Evolutionary conservation across 2,113 vertebrate genomes (phyloP).

Genomic region (Amblyopsis rosae): DNA sequence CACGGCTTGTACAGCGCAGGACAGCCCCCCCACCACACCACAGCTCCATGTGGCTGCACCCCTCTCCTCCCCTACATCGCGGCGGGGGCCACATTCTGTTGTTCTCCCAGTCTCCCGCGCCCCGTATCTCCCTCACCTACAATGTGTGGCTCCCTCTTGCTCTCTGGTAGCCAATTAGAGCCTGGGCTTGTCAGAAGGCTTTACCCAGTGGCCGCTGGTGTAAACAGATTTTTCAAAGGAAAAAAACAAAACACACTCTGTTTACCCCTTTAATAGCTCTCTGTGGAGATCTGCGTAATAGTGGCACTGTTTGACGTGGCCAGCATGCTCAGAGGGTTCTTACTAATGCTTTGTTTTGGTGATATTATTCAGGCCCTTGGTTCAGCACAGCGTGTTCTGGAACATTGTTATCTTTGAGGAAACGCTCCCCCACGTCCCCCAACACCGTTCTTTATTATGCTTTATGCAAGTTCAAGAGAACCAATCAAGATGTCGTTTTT

Average conservation of each 20-base stretch:
- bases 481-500: slow-evolving; percentile 36
- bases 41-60: slow-evolving; percentile 59
- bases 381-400: slow-evolving; percentile 33
- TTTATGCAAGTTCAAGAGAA: slow-evolving; percentile 38
- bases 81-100: background rate
- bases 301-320: slow-evolving; percentile 26
- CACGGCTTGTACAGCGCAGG: slow-evolving; percentile 47
- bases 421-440: slow-evolving; percentile 1
- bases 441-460: slow-evolving; percentile 17
- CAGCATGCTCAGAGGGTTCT: slow-evolving; percentile 27
- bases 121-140: background rate
- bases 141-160: slow-evolving; percentile 38
- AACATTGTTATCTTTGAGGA: slow-evolving; percentile 37
- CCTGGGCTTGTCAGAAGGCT: slow-evolving; percentile 25
- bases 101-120: background rate
- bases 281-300: slow-evolving; percentile 50
- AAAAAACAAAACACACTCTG: slow-evolving; percentile 17
- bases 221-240: slow-evolving; percentile 20
- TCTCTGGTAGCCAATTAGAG: slow-evolving; percentile 54
- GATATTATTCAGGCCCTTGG: slow-evolving; percentile 11
- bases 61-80: slow-evolving; percentile 45
- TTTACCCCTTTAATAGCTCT: slow-evolving; percentile 58
- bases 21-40: slow-evolving; percentile 56
- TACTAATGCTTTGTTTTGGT: slow-evolving; percentile 38
- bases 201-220: slow-evolving; percentile 41